Evolutionary conservation across 2,888 invertebrate genomes (phyloP), one percentile per base, ranked within the genome.

Genomic region (Drosophila niveifrons): DNA sequence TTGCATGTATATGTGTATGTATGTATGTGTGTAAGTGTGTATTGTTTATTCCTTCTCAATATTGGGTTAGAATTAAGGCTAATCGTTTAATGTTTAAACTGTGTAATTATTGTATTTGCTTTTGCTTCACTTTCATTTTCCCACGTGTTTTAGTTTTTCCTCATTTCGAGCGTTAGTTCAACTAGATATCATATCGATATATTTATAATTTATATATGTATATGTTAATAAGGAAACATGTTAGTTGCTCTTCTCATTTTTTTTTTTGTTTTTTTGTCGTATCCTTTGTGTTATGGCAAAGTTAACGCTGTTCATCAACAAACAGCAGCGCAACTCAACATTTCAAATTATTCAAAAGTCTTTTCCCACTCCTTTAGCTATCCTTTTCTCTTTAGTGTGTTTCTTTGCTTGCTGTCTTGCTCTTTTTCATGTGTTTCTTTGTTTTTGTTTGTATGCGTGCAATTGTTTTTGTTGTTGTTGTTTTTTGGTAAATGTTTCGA

Each of bases 111-210:
- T 69, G 44, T 18, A 55, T 34, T 18, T 8, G 15, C 28, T 46
- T 29, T 61, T 58, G 9, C 28, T 18, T 66, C 46, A 44, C 13
- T 59, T 57, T 31, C 7, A 50, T 50, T 11, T 48, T 61, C 52
- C 23, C 23, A 23, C 23, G 23, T 48, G 2, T 9, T 28, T 72
- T 64, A 18, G 39, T 66, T 57, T 65, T 69, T 65, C 70, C 66
- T 57, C 64, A 66, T 61, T 66, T 76, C 79, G 82, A 80, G 61
- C 67, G 65, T 80, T 80, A 84, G 78, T 82, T 84, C 59, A 82
- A 81, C 72, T 78, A 80, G 61, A 64, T 74, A 57, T 70, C 70
- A 67, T 23, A 23, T 62, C 73, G 76, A 71, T 65, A 69, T 34
- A 48, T 64, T 39, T 41, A 47, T 50, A 43, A 23, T 47, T 3